Evolutionary conservation across 2,888 invertebrate genomes (phyloP).

Genomic region (Lampropteryx suffumata): DNA sequence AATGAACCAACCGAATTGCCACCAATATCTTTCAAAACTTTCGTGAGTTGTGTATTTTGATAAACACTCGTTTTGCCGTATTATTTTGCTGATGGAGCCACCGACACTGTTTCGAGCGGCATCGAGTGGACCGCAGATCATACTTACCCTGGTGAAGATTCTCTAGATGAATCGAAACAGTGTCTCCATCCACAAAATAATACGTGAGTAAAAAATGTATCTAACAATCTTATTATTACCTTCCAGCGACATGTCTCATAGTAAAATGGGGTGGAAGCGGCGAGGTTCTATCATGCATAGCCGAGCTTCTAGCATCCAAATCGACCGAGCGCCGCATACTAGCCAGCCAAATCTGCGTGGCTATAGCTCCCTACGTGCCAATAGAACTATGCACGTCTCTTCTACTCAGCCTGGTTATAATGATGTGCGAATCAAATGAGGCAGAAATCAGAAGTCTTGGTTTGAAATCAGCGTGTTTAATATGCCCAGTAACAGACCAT

Average conservation of each 20-base stretch:
- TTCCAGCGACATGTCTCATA: slow-evolving; percentile 71
- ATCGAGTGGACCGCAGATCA: too few species aligned
- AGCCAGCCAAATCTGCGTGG: slow-evolving; percentile 72
- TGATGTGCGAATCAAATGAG: slow-evolving; percentile 78
- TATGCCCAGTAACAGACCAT: slow-evolving; percentile 71
- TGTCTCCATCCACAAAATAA: too few species aligned
- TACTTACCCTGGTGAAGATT: too few species aligned
- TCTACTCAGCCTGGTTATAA: slow-evolving; percentile 67
- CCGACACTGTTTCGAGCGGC: too few species aligned
- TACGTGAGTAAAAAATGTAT: too few species aligned
- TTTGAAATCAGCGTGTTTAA: slow-evolving; percentile 66
- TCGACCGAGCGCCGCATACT: slow-evolving; percentile 64
- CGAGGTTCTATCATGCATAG: slow-evolving; percentile 71
- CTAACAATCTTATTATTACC: too few species aligned
- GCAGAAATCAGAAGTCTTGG: slow-evolving; percentile 65
- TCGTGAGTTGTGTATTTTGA: too few species aligned
- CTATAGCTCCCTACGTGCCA: slow-evolving; percentile 72
- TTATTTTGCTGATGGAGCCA: too few species aligned
- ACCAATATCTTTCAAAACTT: too few species aligned
- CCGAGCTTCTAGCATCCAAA: slow-evolving; percentile 66
- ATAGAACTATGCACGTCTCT: slow-evolving; percentile 75
- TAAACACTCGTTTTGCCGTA: too few species aligned
- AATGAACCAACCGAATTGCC: too few species aligned
- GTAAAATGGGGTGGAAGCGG: slow-evolving; percentile 78
- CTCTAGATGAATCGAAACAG: too few species aligned